Evolutionary conservation across 2,888 invertebrate species (phyloP).

Genomic region (Mylabris sibirica): DNA sequence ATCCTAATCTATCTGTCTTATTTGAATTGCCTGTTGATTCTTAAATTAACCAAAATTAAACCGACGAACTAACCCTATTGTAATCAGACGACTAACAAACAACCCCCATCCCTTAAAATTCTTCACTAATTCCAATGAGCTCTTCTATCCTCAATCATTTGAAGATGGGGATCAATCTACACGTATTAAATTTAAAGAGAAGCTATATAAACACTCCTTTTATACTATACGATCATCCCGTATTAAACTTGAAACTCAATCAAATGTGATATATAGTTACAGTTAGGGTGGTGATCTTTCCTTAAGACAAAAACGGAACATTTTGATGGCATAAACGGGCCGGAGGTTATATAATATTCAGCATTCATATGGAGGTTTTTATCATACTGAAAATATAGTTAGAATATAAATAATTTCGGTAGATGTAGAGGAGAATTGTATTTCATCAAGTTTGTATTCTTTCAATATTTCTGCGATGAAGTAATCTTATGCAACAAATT

Average conservation of each 20-base stretch:
- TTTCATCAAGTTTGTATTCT: no score
- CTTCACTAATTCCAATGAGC: neutral
- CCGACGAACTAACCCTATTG: neutral
- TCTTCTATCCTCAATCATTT: neutral
- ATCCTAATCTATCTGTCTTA: neutral
- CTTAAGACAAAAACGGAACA: no score
- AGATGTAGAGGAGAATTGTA: no score
- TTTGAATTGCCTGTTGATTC: slow-evolving; percentile 10
- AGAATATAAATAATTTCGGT: no score
- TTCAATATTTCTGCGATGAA: no score
- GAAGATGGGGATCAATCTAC: neutral
- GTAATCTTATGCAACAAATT: no score
- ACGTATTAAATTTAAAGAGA: neutral
- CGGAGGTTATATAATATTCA: no score
- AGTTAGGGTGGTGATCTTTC: no score
- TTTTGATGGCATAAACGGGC: no score
- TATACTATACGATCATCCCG: neutral
- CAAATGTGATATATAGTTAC: slow-evolving; percentile 2
- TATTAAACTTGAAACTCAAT: neutral
- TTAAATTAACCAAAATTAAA: neutral
- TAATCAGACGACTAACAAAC: slow-evolving; percentile 13
- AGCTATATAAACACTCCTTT: neutral
- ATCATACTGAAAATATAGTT: no score
- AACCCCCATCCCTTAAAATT: neutral
- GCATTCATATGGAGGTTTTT: no score